Evolutionary conservation across 2,797 vertebrate species (phyloP).

Genomic region (Bovichtus variegatus): DNA sequence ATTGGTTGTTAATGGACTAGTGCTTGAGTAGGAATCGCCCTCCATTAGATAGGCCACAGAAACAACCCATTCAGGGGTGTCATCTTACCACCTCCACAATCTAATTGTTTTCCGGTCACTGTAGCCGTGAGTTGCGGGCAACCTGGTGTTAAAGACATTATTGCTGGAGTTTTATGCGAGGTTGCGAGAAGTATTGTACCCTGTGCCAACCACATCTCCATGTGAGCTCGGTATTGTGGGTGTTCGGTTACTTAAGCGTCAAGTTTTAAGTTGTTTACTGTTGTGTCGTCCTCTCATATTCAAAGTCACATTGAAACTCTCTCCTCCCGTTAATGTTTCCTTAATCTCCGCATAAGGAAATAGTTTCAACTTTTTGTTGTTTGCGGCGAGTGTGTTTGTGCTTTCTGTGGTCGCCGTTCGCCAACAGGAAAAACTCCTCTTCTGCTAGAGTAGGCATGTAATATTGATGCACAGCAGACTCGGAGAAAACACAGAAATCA

Average conservation of each 20-base stretch:
- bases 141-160: slow-evolving; percentile 72
- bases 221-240: slow-evolving; percentile 21
- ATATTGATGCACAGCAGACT: slow-evolving; percentile 83
- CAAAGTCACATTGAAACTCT: not conserved
- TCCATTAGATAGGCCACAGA: slow-evolving; percentile 79
- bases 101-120: slow-evolving; percentile 77
- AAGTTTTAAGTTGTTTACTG: slow-evolving; percentile 33
- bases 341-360: slow-evolving; percentile 64
- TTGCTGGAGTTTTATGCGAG: slow-evolving; percentile 60
- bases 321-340: slow-evolving; percentile 37
- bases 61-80: slow-evolving; percentile 75
- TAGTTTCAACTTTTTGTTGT: slow-evolving; percentile 70
- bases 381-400: slow-evolving; percentile 69
- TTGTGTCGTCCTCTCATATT: slow-evolving; percentile 12
- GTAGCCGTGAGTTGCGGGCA: slow-evolving; percentile 56
- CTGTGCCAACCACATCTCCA: slow-evolving; percentile 38
- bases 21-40: slow-evolving; percentile 78
- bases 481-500: slow-evolving; percentile 75
- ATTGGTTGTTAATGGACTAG: slow-evolving; percentile 88
- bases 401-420: slow-evolving; percentile 62
- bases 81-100: slow-evolving; percentile 73
- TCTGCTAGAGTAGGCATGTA: slow-evolving; percentile 76
- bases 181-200: slow-evolving; percentile 24
- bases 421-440: slow-evolving; percentile 62
- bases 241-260: slow-evolving; percentile 44